Percentiles rank a stretch among this genome's conserved stretches.
Evolutionary conservation across 2,797 vertebrate species (phyloP).

Genomic region (Setipinna tenuifilis): DNA sequence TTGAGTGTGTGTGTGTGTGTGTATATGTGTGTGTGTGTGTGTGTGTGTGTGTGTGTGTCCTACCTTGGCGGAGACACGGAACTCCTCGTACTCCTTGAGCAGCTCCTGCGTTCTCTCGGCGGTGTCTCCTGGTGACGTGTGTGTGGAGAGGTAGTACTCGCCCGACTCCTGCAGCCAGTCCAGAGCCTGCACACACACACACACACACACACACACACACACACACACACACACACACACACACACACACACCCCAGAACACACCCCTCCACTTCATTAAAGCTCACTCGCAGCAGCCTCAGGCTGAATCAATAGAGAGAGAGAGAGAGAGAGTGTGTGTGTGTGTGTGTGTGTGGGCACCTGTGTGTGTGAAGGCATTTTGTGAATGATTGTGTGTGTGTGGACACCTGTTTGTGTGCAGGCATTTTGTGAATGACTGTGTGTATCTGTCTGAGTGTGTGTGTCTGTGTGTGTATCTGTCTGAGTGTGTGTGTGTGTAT

Average conservation of each 20-base stretch:
- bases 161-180: slow-evolving; percentile 98
- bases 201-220: background rate
- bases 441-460: background rate
- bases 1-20: background rate
- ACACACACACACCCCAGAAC: background rate
- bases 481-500: background rate
- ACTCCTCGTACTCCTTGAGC: slow-evolving; percentile 90
- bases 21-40: background rate
- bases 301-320: background rate
- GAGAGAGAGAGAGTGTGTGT: background rate
- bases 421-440: background rate
- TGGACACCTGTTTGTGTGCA: background rate
- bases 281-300: background rate
- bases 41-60: background rate
- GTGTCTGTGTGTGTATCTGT: background rate
- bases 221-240: too few species aligned
- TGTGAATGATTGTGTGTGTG: background rate
- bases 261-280: background rate
- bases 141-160: slow-evolving; percentile 92
- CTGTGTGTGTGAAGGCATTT: background rate
- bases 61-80: slow-evolving; percentile 95
- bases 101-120: slow-evolving; percentile 90
- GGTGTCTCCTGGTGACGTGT: slow-evolving; percentile 87
- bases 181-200: slow-evolving; percentile 77
- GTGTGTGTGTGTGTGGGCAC: background rate